These are phyloP conservation scores for Lottia scabra DNA, from an alignment of 2,888 invertebrate genomes.

Conservation along the genomic window DNA sequence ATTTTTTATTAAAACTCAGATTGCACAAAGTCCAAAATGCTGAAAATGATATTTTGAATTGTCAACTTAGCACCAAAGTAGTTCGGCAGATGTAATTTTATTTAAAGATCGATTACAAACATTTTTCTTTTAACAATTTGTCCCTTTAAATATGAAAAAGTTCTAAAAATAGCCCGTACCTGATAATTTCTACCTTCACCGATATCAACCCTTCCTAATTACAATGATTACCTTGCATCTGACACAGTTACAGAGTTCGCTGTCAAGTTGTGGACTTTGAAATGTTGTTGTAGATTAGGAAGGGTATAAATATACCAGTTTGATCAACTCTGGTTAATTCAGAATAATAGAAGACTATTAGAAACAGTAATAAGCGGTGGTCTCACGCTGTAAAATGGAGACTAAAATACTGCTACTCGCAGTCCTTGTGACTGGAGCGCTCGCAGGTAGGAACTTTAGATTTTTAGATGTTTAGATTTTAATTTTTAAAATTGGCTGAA, in stretches of 20 bases:
- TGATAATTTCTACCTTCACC: too few species aligned
- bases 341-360: background rate
- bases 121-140: too few species aligned
- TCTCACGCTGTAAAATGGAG: slow-evolving; percentile 1
- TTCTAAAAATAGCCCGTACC: too few species aligned
- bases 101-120: too few species aligned
- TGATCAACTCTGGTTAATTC: background rate
- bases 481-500: too few species aligned
- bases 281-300: background rate
- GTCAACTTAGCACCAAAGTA: too few species aligned
- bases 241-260: background rate
- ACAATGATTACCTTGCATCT: background rate
- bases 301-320: background rate
- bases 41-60: too few species aligned
- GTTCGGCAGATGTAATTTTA: too few species aligned
- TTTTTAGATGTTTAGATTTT: background rate
- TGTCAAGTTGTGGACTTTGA: slow-evolving; percentile 1
- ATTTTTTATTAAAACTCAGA: too few species aligned
- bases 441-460: slow-evolving; percentile 9
- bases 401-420: slow-evolving; percentile 1
- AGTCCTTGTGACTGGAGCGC: slow-evolving; percentile 12
- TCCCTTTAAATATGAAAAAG: too few species aligned
- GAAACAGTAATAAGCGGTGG: background rate
- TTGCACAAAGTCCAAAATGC: too few species aligned
- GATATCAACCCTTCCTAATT: too few species aligned